Evolutionary conservation across 2,797 vertebrate species (phyloP), one percentile per base, ranked within the genome.

Genomic region (Leptoclinus maculatus): DNA sequence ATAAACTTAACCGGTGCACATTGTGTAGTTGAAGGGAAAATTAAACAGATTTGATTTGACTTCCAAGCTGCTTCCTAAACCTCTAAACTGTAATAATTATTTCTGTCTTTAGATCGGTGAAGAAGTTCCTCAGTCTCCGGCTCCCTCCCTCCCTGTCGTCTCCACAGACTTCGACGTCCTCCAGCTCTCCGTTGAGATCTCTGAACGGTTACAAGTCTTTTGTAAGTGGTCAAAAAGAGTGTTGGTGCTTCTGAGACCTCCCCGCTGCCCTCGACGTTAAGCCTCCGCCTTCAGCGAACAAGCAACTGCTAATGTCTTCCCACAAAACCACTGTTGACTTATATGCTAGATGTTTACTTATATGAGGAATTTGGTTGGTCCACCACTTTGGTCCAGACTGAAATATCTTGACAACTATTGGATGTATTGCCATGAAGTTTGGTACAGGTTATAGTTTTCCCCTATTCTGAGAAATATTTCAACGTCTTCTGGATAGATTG

Each of bases 151-250:
- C 5, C 91, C 91, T 0, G 16, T 23, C 23, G 43, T 71, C 65
- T 75, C 86, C 64, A 72, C 80, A 0, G 25, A 84, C 54, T 95
- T 94, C 14, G 87, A 92, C 0, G 64, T 76, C 4, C 71, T 87
- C 27, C 36, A 1, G 45, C 77, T 78, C 53, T 91, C 92, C 4
- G 12, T 85, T 0, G 90, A 92, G 81, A 74, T 95, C 67, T 79
- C 88, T 0, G 34, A 81, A 0, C 89, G 14, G 49, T 49, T 95
- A 3, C 11, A n/a, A 0, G 8, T 4, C 13, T 95, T 95, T 54
- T 84, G 87, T 23, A 0, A 16, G 2, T 94, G 83, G 84, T 89
- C 91, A 0, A 74, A 68, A 34, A 65, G 89, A 62, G 70, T 90
- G 4, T 47, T 95, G 3, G 0, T 3, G 2, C 2, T 2, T 0